Percentiles rank a stretch among this genome's conserved stretches.
These are phyloP conservation scores for Myotis pilosus DNA, from an alignment of 2,797 vertebrate genomes.

Conservation along the genomic window DNA sequence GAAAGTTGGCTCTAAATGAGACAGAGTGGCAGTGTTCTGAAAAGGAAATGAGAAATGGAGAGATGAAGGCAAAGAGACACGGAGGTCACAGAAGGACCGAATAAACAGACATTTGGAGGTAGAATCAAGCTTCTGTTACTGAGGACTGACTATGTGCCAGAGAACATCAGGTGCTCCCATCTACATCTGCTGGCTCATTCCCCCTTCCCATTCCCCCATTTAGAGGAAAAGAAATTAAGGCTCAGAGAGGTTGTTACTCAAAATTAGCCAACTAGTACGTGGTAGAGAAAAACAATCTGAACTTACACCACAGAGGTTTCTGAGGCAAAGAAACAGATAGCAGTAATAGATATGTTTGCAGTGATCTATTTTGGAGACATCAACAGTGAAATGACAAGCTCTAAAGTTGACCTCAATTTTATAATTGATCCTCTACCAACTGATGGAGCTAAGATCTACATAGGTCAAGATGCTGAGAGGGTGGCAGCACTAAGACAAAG, in stretches of 20 bases:
- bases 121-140: not conserved
- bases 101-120: not conserved
- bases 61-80: not conserved
- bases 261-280: not conserved
- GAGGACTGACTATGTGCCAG: not conserved
- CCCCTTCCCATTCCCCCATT: not conserved
- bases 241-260: not conserved
- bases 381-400: not conserved
- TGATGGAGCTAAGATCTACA: not conserved
- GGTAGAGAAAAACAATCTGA: not conserved
- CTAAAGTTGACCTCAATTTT: not conserved
- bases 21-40: not conserved
- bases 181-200: not conserved
- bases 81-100: not conserved
- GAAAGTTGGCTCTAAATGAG: slow-evolving; percentile 63
- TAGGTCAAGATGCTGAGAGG: not conserved
- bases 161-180: not conserved
- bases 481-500: not conserved
- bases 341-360: not conserved
- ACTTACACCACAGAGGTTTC: not conserved
- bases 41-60: slow-evolving; percentile 43
- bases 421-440: not conserved
- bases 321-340: not conserved
- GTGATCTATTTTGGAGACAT: not conserved
- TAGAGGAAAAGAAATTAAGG: not conserved